Base-by-base conservation (phyloP, 2,113 vertebrate genomes). In the Apus apus region DNA sequence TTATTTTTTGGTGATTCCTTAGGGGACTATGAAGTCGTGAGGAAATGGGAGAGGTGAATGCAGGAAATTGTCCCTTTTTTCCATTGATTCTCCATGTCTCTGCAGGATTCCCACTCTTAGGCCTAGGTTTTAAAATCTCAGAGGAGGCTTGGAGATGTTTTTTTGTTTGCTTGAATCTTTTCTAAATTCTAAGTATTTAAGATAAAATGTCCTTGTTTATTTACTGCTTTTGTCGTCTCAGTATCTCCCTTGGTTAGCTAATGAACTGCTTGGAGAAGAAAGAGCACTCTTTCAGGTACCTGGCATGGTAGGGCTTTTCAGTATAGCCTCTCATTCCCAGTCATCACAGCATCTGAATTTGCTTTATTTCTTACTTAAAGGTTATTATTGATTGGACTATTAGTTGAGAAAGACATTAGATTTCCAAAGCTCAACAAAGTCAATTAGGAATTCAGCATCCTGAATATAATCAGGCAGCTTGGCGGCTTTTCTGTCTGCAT, bases 261-360 rank as follows among this genome's bases (percentile, higher is more conserved):
- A 40, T 36, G 8, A 84, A 43, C 11, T 58, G 4, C 13, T 67
- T 2, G 1, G 22, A 84, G 32, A 8, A 81, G 34, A 58, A 77
- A 26, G 20, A 48, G 5, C 0, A 0, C 7, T 3, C 9, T 45
- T 66, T 57, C 40, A 51, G 10, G 8, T 80, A n/a, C 19, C 6
- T 1, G 3, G 5, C 8, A 30, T 56, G 22, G 12, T 20, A 84
- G 9, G 5, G 18, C 40, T 66, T 2, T 71, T 89, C 38, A 43
- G 5, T 82, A 36, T 25, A 70, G 19, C 19, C 7, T 60, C 27
- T 78, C 16, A 38, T 77, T 87, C 21, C 51, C 9, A 67, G 43
- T 56, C 25, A 50, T 71, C 27, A 11, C n/a, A 85, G 29, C 38
- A 82, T 60, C 27, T 29, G 67, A 38, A 72, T 67, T 17, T 54